Percentiles rank a stretch among this genome's conserved stretches.
These are phyloP conservation scores for Atta colombica DNA, from an alignment of 1,140 invertebrate genomes.

Conservation along the genomic window DNA sequence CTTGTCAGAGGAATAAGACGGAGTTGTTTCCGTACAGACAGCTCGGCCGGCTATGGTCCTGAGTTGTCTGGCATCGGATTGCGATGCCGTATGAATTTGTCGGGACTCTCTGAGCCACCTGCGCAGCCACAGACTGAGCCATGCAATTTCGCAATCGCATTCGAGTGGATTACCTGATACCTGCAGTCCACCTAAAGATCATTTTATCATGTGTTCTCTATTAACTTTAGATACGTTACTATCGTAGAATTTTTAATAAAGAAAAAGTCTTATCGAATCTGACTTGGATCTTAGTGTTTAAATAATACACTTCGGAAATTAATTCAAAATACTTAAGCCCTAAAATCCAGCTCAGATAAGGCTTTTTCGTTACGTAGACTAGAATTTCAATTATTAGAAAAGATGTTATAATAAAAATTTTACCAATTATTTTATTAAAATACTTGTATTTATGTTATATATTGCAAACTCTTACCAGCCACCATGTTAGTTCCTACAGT, in stretches of 20 bases:
- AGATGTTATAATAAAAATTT: neutral
- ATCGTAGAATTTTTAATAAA: neutral
- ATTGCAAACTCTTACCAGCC: constrained; percentile 87
- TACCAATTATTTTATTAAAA: constrained; percentile 16
- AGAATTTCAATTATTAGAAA: neutral
- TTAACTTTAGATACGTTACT: neutral
- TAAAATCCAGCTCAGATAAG: too few species aligned
- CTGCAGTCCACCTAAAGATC: constrained; percentile 91
- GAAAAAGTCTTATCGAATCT: too few species aligned
- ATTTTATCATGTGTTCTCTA: neutral
- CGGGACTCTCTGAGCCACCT: constrained; percentile 93
- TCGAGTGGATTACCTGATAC: constrained; percentile 94
- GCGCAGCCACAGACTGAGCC: constrained; percentile 95
- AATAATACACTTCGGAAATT: too few species aligned
- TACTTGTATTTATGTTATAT: neutral
- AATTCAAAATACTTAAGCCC: too few species aligned
- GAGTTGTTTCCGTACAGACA: constrained; percentile 85
- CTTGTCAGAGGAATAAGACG: constrained; percentile 84
- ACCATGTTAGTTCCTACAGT: constrained; percentile 93
- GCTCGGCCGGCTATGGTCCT: constrained; percentile 84
- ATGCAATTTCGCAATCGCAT: constrained; percentile 95
- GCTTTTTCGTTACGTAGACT: too few species aligned
- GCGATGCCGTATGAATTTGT: constrained; percentile 90
- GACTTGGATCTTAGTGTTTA: too few species aligned
- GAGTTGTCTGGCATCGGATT: constrained; percentile 85